Evolutionary conservation across 2,888 invertebrate genomes (phyloP), one percentile per base, ranked within the genome.

Genomic region (Chironomus riparius): DNA sequence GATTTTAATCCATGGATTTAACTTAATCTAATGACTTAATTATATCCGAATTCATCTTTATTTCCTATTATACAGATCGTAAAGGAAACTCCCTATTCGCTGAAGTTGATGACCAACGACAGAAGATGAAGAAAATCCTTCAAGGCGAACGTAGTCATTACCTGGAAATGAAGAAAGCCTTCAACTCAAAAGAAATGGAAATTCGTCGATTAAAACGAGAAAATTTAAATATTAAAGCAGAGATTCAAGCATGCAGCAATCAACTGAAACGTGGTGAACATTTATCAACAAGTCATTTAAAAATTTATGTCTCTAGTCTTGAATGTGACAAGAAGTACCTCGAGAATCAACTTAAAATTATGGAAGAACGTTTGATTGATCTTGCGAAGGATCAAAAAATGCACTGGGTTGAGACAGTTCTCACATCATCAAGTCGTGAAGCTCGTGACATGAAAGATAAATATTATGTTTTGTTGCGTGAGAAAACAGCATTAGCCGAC

Each of bases 61-160:
- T n/a, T n/a, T n/a, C n/a, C n/a, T n/a, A n/a, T n/a, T n/a, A n/a
- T n/a, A 28, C 80, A 88, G 88, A 88, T 81, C 85, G 86, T 15
- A 89, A 89, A 81, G 89, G 89, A 0, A 89, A 89, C 79, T 89
- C 89, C 0, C 82, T 89, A 79, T 89, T 89, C 82, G 89, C 89
- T 76, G 89, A 89, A 81, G 89, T 89, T 0, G 89, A 89, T 78
- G 89, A 88, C 79, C 89, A 89, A 78, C 85, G 89, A 24, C 88
- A 89, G 79, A 87, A 86, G 78, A 88, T 89, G 88, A 87, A 86
- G 12, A 86, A 87, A 77, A 83, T 86, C 77, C 81, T 89, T 3
- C 85, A 86, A 65, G 85, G 86, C 76, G 88, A 88, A 84, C 89
- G 88, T 79, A 87, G 87, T 79, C 86, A 86, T 24, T 88, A 87